A percentile compares a stretch with the other conserved stretches of the same genome.
These are phyloP conservation scores for Fregetta grallaria DNA, from an alignment of 2,113 vertebrate species.

Conservation along the genomic window DNA sequence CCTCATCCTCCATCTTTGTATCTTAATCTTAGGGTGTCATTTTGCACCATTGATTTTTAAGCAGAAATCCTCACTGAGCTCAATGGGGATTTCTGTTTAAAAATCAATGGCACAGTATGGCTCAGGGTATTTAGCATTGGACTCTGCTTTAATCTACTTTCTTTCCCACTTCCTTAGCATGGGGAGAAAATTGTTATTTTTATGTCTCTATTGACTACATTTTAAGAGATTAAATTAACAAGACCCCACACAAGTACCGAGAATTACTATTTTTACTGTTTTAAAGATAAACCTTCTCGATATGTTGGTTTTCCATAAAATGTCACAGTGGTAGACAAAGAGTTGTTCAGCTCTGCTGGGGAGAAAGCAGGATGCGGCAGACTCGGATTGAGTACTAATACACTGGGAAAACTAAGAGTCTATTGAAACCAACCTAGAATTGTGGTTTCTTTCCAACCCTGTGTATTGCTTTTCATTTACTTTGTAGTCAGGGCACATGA, in stretches of 20 bases:
- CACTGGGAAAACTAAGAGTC: conserved; percentile 56
- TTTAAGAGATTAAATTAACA: conserved; percentile 15
- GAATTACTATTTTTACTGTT: conserved; percentile 19
- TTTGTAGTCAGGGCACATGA: conserved; percentile 66
- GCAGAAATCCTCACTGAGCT: conserved; percentile 11
- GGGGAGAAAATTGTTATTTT: not conserved
- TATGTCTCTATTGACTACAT: not conserved
- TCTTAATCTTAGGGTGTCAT: conserved; percentile 11
- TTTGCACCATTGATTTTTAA: conserved; percentile 42
- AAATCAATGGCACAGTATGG: conserved; percentile 21
- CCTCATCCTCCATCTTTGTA: conserved; percentile 9
- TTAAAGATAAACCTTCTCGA: conserved; percentile 34
- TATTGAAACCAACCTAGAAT: conserved; percentile 64
- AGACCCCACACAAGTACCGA: not conserved
- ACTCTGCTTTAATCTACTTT: not conserved
- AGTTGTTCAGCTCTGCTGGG: conserved; percentile 40
- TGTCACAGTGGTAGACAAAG: conserved; percentile 16
- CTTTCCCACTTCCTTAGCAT: not conserved
- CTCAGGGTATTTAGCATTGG: not conserved
- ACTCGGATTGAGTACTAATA: conserved; percentile 59
- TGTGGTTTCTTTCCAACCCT: conserved; percentile 49
- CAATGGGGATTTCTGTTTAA: conserved; percentile 1
- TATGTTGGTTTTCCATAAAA: conserved; percentile 13
- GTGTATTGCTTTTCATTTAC: conserved; percentile 62
- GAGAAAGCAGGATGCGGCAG: conserved; percentile 53